Conservation (phyloP, 2,797 vertebrate species). For the Gymnothorax javanicus region DNA sequence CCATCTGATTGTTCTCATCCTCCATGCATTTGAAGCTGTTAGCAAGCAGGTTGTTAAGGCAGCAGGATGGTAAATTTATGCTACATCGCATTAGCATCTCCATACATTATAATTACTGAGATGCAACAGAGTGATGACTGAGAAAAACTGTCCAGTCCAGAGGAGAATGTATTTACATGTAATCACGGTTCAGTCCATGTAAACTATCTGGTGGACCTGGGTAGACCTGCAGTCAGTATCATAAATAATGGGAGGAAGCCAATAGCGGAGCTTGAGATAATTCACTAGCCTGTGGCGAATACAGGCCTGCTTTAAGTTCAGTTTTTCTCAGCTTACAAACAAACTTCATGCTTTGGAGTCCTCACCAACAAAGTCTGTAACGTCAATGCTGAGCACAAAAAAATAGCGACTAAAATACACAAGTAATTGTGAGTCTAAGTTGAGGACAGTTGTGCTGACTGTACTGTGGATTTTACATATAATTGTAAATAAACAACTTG, state of each 20-base stretch:
- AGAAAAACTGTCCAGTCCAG: not conserved
- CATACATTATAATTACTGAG: not conserved
- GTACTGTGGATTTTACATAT: not conserved
- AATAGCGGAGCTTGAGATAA: not conserved
- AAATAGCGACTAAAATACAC: not conserved
- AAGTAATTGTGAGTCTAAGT: not conserved
- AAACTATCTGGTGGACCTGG: not conserved
- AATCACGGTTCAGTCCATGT: not conserved
- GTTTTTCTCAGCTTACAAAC: not conserved
- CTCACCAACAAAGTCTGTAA: not conserved
- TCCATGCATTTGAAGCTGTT: not conserved
- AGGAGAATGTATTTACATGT: not conserved
- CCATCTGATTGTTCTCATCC: not conserved
- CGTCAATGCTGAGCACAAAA: not conserved
- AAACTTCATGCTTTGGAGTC: not conserved
- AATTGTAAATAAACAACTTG: not conserved
- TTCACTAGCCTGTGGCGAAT: not conserved
- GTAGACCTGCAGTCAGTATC: not conserved
- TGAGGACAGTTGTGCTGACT: not conserved
- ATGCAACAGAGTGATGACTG: not conserved
- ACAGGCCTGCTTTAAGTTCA: not conserved
- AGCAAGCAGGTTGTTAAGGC: not conserved
- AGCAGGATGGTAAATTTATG: not conserved
- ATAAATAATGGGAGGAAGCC: not conserved
- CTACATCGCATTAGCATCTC: not conserved